A percentile compares a stretch with the other conserved stretches of the same genome.
phyloP scores from a whole-genome alignment of 1,140 invertebrate genomes.

The Leptinotarsa texana region DNA sequence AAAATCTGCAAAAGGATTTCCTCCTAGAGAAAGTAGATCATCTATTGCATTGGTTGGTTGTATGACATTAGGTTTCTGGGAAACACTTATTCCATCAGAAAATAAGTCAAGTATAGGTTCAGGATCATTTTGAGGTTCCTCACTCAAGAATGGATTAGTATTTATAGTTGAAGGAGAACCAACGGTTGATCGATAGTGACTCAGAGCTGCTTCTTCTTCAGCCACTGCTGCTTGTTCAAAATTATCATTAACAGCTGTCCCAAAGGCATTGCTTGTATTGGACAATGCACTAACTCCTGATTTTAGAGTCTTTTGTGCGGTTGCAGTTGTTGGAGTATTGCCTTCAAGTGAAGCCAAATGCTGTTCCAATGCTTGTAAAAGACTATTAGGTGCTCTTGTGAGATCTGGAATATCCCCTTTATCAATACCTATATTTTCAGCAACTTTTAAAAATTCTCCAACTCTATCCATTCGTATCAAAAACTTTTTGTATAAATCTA shows the following conservation, averaged over 20 bases:
- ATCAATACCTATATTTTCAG: conserved; percentile 97
- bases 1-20: conserved; percentile 47
- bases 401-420: conserved; percentile 99
- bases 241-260: conserved; percentile 81
- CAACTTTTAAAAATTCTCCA: conserved; percentile 97
- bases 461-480: conserved; percentile 98
- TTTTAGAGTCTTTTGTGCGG: conserved; percentile 85
- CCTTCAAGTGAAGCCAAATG: conserved; percentile 94
- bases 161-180: conserved; percentile 72
- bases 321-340: conserved; percentile 82
- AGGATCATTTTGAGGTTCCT: conserved; percentile 55
- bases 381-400: conserved; percentile 97
- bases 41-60: conserved; percentile 76
- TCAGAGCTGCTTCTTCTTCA: conserved; percentile 92
- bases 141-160: conserved; percentile 86
- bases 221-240: conserved; percentile 86
- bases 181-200: conserved; percentile 90
- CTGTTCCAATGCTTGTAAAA: conserved; percentile 96
- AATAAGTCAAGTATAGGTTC: conserved; percentile 84
- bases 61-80: conserved; percentile 37
- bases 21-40: conserved; percentile 80
- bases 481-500: conserved; percentile 99
- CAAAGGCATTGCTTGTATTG: conserved; percentile 85
- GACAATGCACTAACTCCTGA: conserved; percentile 87
- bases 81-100: conserved; percentile 55